These are phyloP conservation scores for Cercopithecus mitis DNA, from an alignment of 2,797 vertebrate genomes.

Conservation along the genomic window DNA sequence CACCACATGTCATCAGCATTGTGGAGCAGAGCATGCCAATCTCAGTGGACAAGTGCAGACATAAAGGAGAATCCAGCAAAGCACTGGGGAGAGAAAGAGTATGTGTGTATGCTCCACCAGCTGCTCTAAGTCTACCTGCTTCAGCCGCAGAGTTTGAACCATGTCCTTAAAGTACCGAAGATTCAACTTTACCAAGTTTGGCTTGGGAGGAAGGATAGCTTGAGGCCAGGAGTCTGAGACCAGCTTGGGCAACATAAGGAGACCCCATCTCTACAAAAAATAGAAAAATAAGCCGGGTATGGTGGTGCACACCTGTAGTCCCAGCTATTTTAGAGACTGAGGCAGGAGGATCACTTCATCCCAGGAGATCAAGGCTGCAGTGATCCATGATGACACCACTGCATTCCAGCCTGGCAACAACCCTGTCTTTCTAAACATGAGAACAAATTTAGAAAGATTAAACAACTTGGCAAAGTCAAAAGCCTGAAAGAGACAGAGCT, in stretches of 20 bases:
- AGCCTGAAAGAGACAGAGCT: neutral
- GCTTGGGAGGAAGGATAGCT: neutral
- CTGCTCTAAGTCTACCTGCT: neutral
- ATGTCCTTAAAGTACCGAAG: neutral
- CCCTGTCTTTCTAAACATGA: neutral
- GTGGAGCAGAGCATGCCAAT: neutral
- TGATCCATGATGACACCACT: too few relatives aligned
- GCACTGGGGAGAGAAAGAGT: neutral
- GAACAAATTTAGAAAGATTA: too few relatives aligned
- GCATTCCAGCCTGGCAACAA: neutral
- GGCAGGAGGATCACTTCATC: too few relatives aligned
- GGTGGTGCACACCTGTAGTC: too few relatives aligned
- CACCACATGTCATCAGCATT: too few relatives aligned
- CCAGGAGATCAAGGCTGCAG: too few relatives aligned
- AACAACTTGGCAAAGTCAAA: neutral
- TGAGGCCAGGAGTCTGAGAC: too few relatives aligned
- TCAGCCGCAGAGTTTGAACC: fast-evolving
- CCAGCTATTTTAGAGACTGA: too few relatives aligned
- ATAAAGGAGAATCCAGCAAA: neutral
- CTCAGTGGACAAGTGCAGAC: neutral
- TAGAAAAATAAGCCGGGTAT: too few relatives aligned
- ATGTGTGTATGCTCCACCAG: too few relatives aligned
- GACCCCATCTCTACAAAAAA: too few relatives aligned
- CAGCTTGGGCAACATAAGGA: too few relatives aligned
- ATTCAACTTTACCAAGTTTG: neutral